These are phyloP conservation scores for Trichonephila clavipes DNA, from an alignment of 1,140 invertebrate species.

Conservation along the genomic window DNA sequence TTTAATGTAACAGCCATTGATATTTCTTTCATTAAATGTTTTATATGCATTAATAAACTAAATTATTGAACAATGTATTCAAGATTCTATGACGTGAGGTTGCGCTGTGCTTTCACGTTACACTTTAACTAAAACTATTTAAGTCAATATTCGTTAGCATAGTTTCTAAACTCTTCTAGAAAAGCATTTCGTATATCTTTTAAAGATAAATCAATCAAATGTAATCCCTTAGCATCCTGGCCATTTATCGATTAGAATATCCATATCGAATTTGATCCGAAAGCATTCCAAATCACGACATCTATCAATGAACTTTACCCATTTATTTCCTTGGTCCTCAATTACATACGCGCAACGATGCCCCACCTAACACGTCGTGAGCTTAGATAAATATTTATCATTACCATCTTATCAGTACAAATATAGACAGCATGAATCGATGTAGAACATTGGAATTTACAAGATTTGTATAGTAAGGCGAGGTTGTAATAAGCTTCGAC, in stretches of 20 bases:
- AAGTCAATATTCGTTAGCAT: too few relatives aligned
- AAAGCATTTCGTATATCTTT: too few relatives aligned
- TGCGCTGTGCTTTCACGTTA: too few relatives aligned
- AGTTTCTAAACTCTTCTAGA: too few relatives aligned
- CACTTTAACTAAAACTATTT: too few relatives aligned
- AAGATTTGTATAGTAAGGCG: background rate
- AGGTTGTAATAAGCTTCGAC: background rate
- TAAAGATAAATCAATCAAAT: too few relatives aligned
- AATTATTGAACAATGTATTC: too few relatives aligned
- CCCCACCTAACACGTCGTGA: slow-evolving; percentile 8
- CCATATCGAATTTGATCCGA: background rate
- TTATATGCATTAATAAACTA: too few relatives aligned
- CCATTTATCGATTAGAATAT: background rate
- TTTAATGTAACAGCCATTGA: too few relatives aligned
- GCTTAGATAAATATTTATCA: slow-evolving; percentile 43
- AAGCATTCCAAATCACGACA: background rate
- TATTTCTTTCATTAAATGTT: too few relatives aligned
- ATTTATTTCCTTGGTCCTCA: background rate
- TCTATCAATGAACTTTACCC: slow-evolving; percentile 1
- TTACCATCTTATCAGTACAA: slow-evolving; percentile 30
- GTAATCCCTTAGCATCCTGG: background rate
- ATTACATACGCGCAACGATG: background rate
- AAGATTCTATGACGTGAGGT: too few relatives aligned
- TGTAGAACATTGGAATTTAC: slow-evolving; percentile 26
- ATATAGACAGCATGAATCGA: slow-evolving; percentile 33